Conservation (phyloP, 2,113 vertebrate species). For the Ictalurus furcatus region DNA sequence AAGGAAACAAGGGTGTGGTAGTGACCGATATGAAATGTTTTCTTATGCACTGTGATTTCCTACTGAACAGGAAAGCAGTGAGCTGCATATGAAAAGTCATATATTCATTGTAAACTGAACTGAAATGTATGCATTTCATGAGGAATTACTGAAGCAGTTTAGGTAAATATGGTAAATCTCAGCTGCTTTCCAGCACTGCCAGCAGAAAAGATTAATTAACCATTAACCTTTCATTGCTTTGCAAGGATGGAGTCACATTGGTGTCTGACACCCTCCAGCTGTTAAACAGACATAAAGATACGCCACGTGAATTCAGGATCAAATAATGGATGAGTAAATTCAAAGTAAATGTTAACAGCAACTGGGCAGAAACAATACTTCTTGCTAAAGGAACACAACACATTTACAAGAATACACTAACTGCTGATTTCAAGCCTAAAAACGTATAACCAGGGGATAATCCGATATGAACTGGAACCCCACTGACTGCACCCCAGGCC, state of each 20-base stretch:
- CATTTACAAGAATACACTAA: neutral
- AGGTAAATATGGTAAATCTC: neutral
- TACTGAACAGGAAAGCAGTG: neutral
- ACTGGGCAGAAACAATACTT: neutral
- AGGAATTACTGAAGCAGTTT: neutral
- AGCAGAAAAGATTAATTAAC: neutral
- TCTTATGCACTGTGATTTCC: neutral
- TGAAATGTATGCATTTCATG: neutral
- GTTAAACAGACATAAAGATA: neutral
- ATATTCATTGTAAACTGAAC: neutral
- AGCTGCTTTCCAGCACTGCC: neutral
- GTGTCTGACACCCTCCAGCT: neutral
- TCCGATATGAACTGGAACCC: neutral
- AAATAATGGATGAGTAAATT: neutral
- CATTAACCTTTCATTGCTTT: conserved; percentile 18
- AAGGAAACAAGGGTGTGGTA: neutral
- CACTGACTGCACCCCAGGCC: neutral
- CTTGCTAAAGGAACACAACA: neutral
- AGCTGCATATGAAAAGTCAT: neutral
- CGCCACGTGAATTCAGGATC: no score
- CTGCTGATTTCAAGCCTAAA: neutral
- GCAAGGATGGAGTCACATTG: neutral
- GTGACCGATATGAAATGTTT: no score
- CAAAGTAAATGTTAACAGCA: neutral
- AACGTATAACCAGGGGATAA: neutral